Base-by-base conservation (phyloP, 2,113 vertebrate genomes). In the Chlamydotis undulata region DNA sequence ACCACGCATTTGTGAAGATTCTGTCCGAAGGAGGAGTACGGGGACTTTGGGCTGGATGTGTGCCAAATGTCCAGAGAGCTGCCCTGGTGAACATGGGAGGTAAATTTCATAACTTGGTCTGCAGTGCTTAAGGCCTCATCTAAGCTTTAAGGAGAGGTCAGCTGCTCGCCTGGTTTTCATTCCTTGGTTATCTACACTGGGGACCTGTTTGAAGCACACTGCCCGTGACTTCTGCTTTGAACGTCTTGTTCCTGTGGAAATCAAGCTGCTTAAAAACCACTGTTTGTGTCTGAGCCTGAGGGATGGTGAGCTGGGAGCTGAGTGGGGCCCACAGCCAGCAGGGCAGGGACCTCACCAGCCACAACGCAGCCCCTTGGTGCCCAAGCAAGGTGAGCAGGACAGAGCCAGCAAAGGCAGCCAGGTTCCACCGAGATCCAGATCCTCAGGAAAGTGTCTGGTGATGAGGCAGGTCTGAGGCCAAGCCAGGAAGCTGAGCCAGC, bases 41-140 rank as follows among this genome's bases (percentile, higher is more conserved):
- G 43, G 99, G 98, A 13, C 98, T 99, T 81, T 99, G 98, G 99
- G 98, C 98, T 76, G 99, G 99, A 93, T 99, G 99, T 98, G 97
- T 98, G 25, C 99, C 99, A 70, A 99, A 99, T 63, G 98, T 99
- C 70, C 99, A 99, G 93, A 98, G 98, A 97, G 99, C 98, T 67
- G 99, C 98, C 0, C 89, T 99, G 92, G 98, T 99, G 81, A 99
- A 99, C 83, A 98, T 99, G 97, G 99, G 98, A 99, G 98, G 98
- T 98, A 97, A 84, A 55, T 59, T n/a, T 52, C 39, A 4, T 57
- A n/a, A 91, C 21, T 64, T 83, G 26, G 21, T 57, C 26, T 65
- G 73, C 37, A 70, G 74, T 0, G 6, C 47, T 63, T 55, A 41
- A 28, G 69, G 31, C 59, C 2, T 0, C 35, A 65, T 29, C 33